Percentiles rank a stretch among this genome's conserved stretches.
Evolutionary conservation across 1,140 invertebrate genomes (phyloP).

Genomic region (Diachasmimorpha longicaudata): DNA sequence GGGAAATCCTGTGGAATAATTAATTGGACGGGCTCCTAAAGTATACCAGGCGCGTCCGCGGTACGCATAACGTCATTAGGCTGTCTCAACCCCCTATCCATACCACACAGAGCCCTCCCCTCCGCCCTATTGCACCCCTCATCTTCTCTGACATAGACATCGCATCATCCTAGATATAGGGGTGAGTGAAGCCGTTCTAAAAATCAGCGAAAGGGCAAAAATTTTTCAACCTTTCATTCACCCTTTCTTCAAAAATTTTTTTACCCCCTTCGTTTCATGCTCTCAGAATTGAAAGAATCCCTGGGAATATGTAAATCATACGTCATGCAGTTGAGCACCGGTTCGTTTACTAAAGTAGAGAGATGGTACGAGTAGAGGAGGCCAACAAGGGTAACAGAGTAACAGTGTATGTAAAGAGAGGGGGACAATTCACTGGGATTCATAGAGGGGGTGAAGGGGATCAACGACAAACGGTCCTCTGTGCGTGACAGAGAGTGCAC

Average conservation of each 20-base stretch:
- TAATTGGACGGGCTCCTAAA: conserved; percentile 49
- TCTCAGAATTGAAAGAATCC: neutral
- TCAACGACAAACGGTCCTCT: conserved; percentile 35
- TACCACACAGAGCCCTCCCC: neutral
- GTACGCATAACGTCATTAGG: conserved; percentile 51
- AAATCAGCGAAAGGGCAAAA: neutral
- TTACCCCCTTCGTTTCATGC: neutral
- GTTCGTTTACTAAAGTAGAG: neutral
- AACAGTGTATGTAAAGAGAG: neutral
- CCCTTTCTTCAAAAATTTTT: too few species aligned
- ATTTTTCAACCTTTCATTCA: too few species aligned
- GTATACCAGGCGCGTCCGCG: conserved; percentile 48
- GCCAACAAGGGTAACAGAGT: neutral
- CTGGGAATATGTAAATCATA: neutral
- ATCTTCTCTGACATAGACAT: neutral
- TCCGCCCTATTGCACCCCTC: neutral
- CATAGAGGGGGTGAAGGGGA: conserved; percentile 12
- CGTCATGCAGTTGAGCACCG: neutral
- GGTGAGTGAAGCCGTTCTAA: neutral
- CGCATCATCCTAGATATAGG: neutral
- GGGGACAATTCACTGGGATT: neutral
- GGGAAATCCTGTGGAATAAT: conserved; percentile 55
- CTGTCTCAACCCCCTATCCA: conserved; percentile 35
- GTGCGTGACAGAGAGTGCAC: conserved; percentile 33
- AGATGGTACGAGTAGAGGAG: neutral